Conservation (phyloP, 2,797 vertebrate species). For the Prionace glauca region DNA sequence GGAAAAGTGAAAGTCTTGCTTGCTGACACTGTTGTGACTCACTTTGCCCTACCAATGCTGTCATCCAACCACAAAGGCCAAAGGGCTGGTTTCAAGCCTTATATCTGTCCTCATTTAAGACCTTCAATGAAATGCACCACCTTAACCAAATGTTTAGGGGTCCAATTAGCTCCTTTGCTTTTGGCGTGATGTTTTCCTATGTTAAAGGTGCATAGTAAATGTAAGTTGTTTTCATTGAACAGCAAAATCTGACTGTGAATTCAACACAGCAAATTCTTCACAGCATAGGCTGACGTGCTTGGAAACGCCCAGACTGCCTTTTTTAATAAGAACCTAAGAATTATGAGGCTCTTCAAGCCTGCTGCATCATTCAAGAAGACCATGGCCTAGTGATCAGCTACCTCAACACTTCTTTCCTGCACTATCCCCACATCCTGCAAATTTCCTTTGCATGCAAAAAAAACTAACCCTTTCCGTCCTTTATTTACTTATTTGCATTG, state of each 20-base stretch:
- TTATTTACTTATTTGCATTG: background rate
- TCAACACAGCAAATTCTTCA: background rate
- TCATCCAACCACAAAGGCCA: background rate
- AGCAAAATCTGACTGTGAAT: background rate
- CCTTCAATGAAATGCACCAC: background rate
- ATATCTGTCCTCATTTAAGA: background rate
- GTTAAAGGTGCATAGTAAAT: background rate
- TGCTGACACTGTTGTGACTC: background rate
- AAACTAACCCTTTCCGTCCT: background rate
- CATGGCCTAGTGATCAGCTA: no score
- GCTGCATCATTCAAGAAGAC: background rate
- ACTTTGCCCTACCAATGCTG: background rate
- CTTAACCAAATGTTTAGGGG: background rate
- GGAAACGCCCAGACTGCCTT: background rate
- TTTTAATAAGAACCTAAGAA: background rate
- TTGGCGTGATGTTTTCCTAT: background rate
- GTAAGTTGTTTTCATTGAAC: background rate
- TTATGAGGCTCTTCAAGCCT: background rate
- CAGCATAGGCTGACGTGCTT: background rate
- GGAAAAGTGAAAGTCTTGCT: background rate
- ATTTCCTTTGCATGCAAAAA: background rate
- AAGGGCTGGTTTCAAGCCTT: background rate
- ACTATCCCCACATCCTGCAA: background rate
- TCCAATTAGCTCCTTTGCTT: background rate
- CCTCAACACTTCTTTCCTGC: background rate